Evolutionary conservation across 2,113 vertebrate species (phyloP).

Genomic region (Gallinago media): DNA sequence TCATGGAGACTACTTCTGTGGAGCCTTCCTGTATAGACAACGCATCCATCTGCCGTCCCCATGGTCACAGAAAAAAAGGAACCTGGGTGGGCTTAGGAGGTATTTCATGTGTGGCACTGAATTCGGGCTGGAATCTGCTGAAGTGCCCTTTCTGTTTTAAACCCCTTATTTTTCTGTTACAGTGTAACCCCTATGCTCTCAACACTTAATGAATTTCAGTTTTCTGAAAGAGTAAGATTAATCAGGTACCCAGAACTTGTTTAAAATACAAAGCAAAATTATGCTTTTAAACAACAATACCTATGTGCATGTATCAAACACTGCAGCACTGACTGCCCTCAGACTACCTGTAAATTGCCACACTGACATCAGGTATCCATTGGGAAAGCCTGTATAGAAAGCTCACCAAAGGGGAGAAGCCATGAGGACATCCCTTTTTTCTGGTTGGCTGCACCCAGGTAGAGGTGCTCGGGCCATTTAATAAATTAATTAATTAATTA

Average conservation of each 20-base stretch:
- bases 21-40: neutral
- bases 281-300: neutral
- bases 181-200: neutral
- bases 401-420: neutral
- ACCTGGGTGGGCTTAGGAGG: neutral
- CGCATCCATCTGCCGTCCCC: neutral
- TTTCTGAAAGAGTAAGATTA: neutral
- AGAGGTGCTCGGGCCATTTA: neutral
- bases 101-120: neutral
- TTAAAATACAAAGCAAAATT: neutral
- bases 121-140: neutral
- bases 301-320: neutral
- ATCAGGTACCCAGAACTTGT: neutral
- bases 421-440: neutral
- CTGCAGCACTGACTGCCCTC: neutral
- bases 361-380: neutral
- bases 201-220: neutral
- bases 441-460: too few relatives aligned
- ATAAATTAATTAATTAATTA: neutral
- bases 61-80: neutral
- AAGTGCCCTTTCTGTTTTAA: neutral
- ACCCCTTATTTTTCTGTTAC: neutral
- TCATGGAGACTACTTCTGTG: rapidly evolving
- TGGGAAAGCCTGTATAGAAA: neutral
- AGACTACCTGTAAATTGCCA: neutral